Evolutionary conservation across 2,797 vertebrate species (phyloP).

Genomic region (Fratercula arctica): DNA sequence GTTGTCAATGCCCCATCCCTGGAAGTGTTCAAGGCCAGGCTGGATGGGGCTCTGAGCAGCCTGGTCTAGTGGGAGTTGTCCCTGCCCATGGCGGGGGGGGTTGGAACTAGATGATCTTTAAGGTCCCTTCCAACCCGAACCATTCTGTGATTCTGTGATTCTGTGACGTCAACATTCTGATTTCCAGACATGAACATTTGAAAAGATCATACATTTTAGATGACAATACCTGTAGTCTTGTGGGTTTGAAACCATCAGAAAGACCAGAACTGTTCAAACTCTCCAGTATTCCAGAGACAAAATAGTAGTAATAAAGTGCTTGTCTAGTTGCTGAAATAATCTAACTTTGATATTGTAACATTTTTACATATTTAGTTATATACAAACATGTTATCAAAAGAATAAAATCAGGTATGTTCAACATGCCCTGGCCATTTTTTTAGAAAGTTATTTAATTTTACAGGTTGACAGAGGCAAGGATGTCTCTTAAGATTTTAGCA

Average conservation of each 20-base stretch:
- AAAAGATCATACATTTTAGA: neutral
- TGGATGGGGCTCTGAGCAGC: no score
- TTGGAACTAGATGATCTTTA: no score
- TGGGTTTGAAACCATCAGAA: neutral
- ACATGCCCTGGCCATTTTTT: neutral
- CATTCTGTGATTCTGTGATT: no score
- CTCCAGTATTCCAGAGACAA: neutral
- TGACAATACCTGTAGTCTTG: fast-evolving
- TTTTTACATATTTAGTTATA: neutral
- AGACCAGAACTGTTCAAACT: neutral
- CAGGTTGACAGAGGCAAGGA: fast-evolving
- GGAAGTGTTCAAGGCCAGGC: no score
- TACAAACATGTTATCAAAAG: neutral
- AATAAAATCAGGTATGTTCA: neutral
- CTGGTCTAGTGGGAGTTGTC: neutral
- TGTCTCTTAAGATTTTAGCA: neutral
- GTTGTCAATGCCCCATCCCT: no score
- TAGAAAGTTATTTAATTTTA: neutral
- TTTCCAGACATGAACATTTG: neutral
- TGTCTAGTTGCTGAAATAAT: neutral
- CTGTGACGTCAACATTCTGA: neutral
- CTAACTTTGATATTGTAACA: neutral
- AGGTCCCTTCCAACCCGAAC: no score
- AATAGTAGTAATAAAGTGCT: neutral
- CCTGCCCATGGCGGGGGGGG: no score